Percentiles rank a stretch among this genome's conserved stretches.
phyloP scores from a whole-genome alignment of 2,113 vertebrate species.

The Onychorhynchus coronatus region DNA sequence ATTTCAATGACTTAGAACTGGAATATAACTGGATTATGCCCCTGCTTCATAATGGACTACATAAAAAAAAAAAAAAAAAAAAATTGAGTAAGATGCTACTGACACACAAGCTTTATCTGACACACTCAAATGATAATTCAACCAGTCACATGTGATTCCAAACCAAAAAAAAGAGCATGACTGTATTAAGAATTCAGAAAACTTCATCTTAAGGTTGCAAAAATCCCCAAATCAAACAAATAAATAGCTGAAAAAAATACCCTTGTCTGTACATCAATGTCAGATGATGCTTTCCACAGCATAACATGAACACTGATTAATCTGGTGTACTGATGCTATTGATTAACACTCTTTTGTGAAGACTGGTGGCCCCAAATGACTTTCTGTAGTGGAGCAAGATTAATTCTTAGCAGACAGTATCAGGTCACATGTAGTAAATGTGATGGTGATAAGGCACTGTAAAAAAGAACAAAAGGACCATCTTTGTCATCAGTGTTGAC shows the following conservation, averaged over 20 bases:
- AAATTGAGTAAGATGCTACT: neutral
- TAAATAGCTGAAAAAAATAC: neutral
- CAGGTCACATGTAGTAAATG: neutral
- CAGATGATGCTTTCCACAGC: neutral
- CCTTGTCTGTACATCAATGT: neutral
- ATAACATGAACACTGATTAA: neutral
- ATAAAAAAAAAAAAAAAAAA: neutral
- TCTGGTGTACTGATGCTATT: neutral
- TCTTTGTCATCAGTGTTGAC: neutral
- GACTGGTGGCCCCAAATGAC: neutral
- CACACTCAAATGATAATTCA: neutral
- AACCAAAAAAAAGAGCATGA: neutral
- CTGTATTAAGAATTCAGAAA: neutral
- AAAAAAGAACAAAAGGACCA: neutral
- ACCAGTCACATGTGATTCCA: rapidly evolving
- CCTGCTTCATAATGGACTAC: neutral
- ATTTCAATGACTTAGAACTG: neutral
- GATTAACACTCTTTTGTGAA: neutral
- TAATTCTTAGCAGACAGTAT: neutral
- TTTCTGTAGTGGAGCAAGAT: neutral
- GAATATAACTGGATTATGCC: neutral
- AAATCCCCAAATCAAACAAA: neutral
- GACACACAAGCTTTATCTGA: neutral
- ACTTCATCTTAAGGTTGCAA: neutral
- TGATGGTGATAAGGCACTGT: neutral